Evolutionary conservation across 1,140 invertebrate genomes (phyloP), one percentile per base, ranked within the genome.

Genomic region (Apis cerana): DNA sequence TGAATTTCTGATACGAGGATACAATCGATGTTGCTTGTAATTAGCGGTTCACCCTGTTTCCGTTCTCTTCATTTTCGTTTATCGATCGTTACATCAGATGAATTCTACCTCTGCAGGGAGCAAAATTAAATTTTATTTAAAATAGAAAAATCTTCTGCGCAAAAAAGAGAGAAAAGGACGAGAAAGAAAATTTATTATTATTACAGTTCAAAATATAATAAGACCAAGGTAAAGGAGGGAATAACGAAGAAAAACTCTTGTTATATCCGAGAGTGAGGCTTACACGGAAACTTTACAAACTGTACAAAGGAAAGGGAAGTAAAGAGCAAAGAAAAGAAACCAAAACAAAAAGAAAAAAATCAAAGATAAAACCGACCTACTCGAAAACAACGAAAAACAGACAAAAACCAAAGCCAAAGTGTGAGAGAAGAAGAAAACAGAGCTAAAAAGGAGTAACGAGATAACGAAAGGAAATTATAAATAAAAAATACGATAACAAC

Each of bases 1-100:
- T 72, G 70, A 72, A 72, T 72, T 58, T 72, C 52, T 72, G 70
- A 72, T 72, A 72, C 70, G 70, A 21, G 27, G 23, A 58, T 58
- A 72, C 70, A 72, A 72, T 72, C 52, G 70, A 72, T 72, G 54
- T 72, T 50, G 43, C 67, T 50, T 33, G 70, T 54, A 72, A 72
- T 72, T 72, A 72, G 70, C 23, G 70, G 70, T 72, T 27, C 67
- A 68, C 19, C 67, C 19, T 12, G 43, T 10, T 43, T 67, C 50
- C 52, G 17, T 23, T 56, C 21, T 17, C 15, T 12, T 72, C 70
- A 11, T 58, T 72, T 58, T n/a, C 70, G 27, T 58, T 56, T n/a
- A 72, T 72, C 54, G 19, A 72, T 54, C 13, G 21, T 68, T 50
- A 50, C 48, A 21, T 9, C 12, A 33, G 23, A 13, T 33, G 13